Conservation (phyloP, 2,888 invertebrate species). For the Nephrotoma flavescens region DNA sequence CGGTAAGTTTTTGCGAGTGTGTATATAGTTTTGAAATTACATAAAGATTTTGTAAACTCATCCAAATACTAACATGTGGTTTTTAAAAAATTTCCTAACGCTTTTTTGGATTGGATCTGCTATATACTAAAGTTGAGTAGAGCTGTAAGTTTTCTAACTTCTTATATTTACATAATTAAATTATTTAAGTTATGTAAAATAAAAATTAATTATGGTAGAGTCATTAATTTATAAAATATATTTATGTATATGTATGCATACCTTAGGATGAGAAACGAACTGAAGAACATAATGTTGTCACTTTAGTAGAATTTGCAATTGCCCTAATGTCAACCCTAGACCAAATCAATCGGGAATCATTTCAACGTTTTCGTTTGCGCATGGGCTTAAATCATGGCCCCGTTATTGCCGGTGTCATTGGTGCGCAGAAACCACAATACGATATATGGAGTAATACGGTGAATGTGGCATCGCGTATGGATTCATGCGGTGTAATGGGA, state of each 20-base stretch:
- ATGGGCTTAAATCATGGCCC: constrained; percentile 46
- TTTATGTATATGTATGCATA: neutral
- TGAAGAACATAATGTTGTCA: constrained; percentile 74
- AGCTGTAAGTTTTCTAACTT: neutral
- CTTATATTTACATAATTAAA: neutral
- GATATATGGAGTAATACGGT: constrained; percentile 99
- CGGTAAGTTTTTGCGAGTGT: constrained; percentile 33
- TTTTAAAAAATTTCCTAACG: neutral
- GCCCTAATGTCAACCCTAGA: constrained; percentile 85
- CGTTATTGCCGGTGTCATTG: constrained; percentile 92
- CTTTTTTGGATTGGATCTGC: neutral
- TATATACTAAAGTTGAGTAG: neutral
- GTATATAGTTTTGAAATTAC: neutral
- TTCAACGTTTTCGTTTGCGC: constrained; percentile 87
- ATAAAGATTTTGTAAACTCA: neutral
- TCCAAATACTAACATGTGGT: neutral
- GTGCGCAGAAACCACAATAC: constrained; percentile 95
- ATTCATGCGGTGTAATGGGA: constrained; percentile 85
- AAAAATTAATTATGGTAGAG: neutral
- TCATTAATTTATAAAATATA: neutral
- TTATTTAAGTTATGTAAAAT: neutral
- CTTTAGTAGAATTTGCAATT: constrained; percentile 88
- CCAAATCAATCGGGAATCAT: constrained; percentile 90
- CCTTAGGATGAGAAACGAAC: constrained; percentile 54
- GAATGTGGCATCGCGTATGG: constrained; percentile 94